These are phyloP conservation scores for Acomys russatus DNA, from an alignment of 2,797 vertebrate genomes.

Conservation along the genomic window DNA sequence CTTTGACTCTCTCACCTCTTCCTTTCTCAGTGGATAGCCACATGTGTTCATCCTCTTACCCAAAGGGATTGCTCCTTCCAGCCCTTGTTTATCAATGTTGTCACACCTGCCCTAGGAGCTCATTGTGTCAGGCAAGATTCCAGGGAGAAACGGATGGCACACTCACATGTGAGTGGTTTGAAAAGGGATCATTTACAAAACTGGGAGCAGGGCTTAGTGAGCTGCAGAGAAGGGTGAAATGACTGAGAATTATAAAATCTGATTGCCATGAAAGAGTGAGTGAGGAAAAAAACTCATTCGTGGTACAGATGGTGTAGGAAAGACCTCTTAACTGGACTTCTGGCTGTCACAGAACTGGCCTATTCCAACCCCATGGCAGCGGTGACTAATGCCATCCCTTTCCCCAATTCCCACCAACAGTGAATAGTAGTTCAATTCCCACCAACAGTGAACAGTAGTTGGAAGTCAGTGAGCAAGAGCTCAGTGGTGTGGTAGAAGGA, in stretches of 20 bases:
- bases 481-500: neutral
- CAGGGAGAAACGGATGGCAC: conserved; percentile 41
- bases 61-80: neutral
- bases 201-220: neutral
- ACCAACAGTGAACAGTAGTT: neutral
- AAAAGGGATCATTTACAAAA: conserved; percentile 58
- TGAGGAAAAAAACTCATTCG: neutral
- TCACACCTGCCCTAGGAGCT: conserved; percentile 32
- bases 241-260: neutral
- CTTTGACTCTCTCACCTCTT: neutral
- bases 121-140: conserved; percentile 1
- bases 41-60: neutral
- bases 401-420: rapidly evolving
- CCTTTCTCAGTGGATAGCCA: neutral
- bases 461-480: neutral
- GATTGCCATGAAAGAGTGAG: neutral
- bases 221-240: neutral
- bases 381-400: too few relatives aligned
- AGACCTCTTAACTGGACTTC: neutral
- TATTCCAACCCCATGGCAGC: rapidly evolving
- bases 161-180: neutral
- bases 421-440: neutral
- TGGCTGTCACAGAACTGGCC: neutral
- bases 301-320: neutral
- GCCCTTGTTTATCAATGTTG: neutral